Evolutionary conservation across 2,113 vertebrate species (phyloP).

Genomic region (Hirundichthys speculiger): DNA sequence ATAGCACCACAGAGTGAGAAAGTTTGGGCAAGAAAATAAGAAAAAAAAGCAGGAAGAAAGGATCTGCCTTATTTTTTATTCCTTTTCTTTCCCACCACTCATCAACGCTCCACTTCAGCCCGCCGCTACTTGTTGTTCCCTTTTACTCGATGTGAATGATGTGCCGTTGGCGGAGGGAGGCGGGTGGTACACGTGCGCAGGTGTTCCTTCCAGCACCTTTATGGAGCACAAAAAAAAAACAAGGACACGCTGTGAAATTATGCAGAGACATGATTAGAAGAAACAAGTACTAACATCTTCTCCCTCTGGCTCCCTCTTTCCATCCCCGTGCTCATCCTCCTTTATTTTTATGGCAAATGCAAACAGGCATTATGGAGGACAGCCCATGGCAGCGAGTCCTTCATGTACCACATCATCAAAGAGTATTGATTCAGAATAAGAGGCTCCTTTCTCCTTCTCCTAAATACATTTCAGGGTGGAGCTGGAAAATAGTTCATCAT

Average conservation of each 20-base stretch:
- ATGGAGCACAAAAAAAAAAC: constrained; percentile 34
- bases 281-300: constrained; percentile 2
- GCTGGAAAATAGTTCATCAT: constrained; percentile 25
- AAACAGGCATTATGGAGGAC: constrained; percentile 23
- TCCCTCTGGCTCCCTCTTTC: constrained; percentile 6
- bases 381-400: constrained; percentile 26
- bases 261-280: constrained; percentile 34
- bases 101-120: constrained; percentile 23
- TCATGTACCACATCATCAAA: constrained; percentile 26
- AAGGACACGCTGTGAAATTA: constrained; percentile 44
- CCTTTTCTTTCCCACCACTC: constrained; percentile 13
- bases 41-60: constrained; percentile 5
- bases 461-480: constrained; percentile 17
- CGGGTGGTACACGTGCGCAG: constrained; percentile 30
- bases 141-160: constrained; percentile 15
- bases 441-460: constrained; percentile 2
- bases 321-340: constrained; percentile 21
- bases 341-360: constrained; percentile 24
- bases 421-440: constrained; percentile 32
- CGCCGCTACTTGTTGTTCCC: constrained; percentile 69
- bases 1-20: background rate
- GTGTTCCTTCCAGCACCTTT: constrained; percentile 35
- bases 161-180: background rate
- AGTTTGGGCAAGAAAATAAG: constrained; percentile 21
- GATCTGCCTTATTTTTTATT: constrained; percentile 53